These are phyloP conservation scores for Turritopsis rubra DNA, from an alignment of 30 jellyfish, hydroid and myxozoan genomes.

Conservation along the genomic window DNA sequence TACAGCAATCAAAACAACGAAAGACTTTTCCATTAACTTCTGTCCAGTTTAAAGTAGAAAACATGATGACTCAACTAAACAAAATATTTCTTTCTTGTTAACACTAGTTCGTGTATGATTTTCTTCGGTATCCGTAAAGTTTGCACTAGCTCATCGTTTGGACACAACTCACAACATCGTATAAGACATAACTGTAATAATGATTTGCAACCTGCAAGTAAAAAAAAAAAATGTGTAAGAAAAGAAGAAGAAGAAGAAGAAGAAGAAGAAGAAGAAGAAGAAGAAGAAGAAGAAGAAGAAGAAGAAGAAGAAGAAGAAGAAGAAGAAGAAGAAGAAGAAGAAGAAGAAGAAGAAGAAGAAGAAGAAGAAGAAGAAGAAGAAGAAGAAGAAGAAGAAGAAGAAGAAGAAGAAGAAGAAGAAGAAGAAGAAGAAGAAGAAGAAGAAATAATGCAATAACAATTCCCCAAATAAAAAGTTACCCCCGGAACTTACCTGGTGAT, in stretches of 20 bases:
- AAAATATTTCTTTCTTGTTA: neutral
- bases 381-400: no score
- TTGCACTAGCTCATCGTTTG: neutral
- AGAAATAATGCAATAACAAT: no score
- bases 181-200: neutral
- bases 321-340: neutral
- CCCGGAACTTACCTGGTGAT: constrained; percentile 11
- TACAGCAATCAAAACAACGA: neutral
- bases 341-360: no score
- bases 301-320: neutral
- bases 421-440: no score
- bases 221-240: neutral
- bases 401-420: no score
- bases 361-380: no score
- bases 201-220: neutral
- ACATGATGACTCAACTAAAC: neutral
- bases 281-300: neutral
- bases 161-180: constrained; percentile 8
- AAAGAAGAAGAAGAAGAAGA: no score
- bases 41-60: no score
- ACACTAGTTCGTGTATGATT: neutral
- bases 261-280: no score
- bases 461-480: no score
- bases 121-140: neutral
- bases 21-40: no score